Percentiles rank a stretch among this genome's conserved stretches.
phyloP scores from a whole-genome alignment of 2,888 invertebrate species.

The Drosophila fulvimacula region DNA sequence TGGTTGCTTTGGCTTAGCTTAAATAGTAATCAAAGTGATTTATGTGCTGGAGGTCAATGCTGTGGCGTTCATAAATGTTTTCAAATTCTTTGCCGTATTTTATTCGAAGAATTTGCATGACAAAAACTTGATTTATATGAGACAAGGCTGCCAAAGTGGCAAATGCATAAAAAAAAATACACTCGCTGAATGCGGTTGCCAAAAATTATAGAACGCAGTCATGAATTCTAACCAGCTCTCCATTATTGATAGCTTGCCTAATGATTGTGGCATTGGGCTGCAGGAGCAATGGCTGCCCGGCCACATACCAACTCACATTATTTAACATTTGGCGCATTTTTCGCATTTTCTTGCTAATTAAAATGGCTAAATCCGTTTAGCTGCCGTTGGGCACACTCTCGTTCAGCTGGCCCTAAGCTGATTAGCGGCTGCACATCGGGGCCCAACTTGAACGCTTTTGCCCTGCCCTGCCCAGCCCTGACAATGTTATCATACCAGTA shows the following conservation, averaged over 20 bases:
- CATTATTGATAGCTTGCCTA: conserved; percentile 26
- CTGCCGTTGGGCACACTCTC: conserved; percentile 31
- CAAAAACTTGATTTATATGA: conserved; percentile 74
- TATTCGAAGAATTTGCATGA: conserved; percentile 58
- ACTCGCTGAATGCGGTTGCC: conserved; percentile 31
- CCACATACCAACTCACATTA: conserved; percentile 35
- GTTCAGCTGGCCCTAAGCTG: conserved; percentile 58
- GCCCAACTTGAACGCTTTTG: conserved; percentile 23
- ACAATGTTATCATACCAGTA: conserved; percentile 70
- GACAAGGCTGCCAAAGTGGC: conserved; percentile 59
- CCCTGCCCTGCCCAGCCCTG: conserved; percentile 35
- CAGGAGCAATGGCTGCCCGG: conserved; percentile 7
- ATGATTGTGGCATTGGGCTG: conserved; percentile 25
- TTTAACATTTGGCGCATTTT: conserved; percentile 41
- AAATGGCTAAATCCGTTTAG: conserved; percentile 75
- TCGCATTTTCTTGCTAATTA: conserved; percentile 75
- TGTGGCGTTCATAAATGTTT: conserved; percentile 66
- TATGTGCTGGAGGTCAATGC: conserved; percentile 70
- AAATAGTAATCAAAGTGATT: conserved; percentile 78
- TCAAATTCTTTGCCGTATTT: conserved; percentile 48
- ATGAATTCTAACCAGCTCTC: conserved; percentile 16
- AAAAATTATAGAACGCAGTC: conserved; percentile 46
- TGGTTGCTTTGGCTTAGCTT: conserved; percentile 55
- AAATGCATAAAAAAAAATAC: conserved; percentile 54
- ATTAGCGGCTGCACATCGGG: conserved; percentile 59